phyloP scores from a whole-genome alignment of 2,888 invertebrate species.

The Oscheius sp. region DNA sequence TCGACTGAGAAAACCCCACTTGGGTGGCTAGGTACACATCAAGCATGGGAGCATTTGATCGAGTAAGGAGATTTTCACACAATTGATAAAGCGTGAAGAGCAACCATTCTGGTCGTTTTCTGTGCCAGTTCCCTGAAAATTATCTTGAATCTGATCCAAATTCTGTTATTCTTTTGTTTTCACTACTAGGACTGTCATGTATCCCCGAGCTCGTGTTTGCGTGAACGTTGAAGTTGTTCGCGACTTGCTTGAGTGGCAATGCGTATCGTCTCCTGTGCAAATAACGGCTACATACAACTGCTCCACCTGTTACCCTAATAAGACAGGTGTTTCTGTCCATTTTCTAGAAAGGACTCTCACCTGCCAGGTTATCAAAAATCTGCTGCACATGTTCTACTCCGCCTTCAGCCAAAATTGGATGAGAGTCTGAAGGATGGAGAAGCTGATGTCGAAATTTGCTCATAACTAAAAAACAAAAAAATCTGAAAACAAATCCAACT shows the following conservation, averaged over 20 bases:
- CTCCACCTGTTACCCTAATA: constrained; percentile 1
- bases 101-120: constrained; percentile 75
- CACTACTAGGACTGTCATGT: neutral
- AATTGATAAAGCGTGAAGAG: constrained; percentile 75
- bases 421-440: constrained; percentile 25
- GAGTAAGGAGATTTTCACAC: constrained; percentile 71
- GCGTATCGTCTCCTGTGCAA: constrained; percentile 27
- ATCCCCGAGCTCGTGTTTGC: constrained; percentile 9
- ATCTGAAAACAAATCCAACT: neutral
- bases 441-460: constrained; percentile 27
- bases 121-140: constrained; percentile 73
- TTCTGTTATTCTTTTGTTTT: neutral
- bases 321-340: constrained; percentile 4
- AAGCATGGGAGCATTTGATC: constrained; percentile 73
- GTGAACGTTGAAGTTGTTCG: constrained; percentile 24
- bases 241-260: constrained; percentile 26
- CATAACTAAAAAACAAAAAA: constrained; percentile 27
- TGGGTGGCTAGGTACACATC: constrained; percentile 74
- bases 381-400: constrained; percentile 31
- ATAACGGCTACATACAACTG: constrained; percentile 16
- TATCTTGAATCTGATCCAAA: neutral
- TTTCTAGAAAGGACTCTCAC: neutral
- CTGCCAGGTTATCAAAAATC: constrained; percentile 21
- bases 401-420: constrained; percentile 26
- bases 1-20: constrained; percentile 1